Evolutionary conservation across 2,113 vertebrate genomes (phyloP), one percentile per base, ranked within the genome.

Genomic region (Capreolus pygargus): DNA sequence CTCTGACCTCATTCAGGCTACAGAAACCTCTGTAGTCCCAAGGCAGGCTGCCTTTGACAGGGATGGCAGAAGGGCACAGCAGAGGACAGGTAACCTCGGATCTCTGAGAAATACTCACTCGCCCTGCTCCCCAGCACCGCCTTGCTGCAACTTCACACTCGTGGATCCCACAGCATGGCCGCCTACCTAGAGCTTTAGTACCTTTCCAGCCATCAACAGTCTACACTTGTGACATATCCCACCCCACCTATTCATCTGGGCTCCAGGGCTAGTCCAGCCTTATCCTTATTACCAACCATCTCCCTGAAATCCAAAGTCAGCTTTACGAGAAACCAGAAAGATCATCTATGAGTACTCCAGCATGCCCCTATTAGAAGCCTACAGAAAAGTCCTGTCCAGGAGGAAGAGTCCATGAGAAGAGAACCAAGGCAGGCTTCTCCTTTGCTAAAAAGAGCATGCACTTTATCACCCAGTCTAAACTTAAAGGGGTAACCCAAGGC

Each of bases 261-360:
- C 39, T 95, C 89, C 55, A 89, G 55, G 67, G 25, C 33, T 92
- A 67, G 27, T 39, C n/a, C 11, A 36, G 30, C 33, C 43, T 33
- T 43, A 60, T 27, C 12, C 7, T 64, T 45, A 78, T 67, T 55
- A 60, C 25, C 45, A 87, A 61, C 30, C 21, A 43, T n/a, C 45
- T 84, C 36, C 55, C 84, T 85, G n/a, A 92, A 97, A 95, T 85
- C 23, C 86, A 97, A 95, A 64, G 57, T 78, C 39, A 84, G n/a
- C 16, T 45, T 83, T 81, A 39, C 2, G 2, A 67, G 30, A 39
- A 15, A 58, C 39, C 21, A 47, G 54, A 84, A 14, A 82, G 28
- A 74, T n/a, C 8, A 30, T 45, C 50, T 45, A 23, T 28, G 36
- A 5, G 55, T 86, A 61, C 19, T 43, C 39, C 39, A 14, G 3